Base-by-base conservation (phyloP, 2,797 vertebrate species). In the Sarcophilus harrisii region DNA sequence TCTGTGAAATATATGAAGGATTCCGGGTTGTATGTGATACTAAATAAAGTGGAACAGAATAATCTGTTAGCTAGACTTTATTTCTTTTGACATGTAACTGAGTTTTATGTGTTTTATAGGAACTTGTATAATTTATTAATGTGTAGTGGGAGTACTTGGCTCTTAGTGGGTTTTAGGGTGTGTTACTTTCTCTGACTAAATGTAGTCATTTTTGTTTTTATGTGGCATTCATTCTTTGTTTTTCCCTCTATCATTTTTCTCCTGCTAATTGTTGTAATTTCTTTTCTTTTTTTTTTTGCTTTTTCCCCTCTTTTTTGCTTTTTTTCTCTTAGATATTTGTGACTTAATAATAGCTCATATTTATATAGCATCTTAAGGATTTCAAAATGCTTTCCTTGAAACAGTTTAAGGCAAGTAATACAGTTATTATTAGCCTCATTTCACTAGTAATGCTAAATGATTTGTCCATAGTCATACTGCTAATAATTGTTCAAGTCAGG, bases 61-160 rank as follows among this genome's bases (percentile, higher is more conserved):
- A 29, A 38, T 59, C 87, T 90, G 45, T 38, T 81, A 57, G 90
- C 81, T 60, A 91, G 91, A 59, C 52, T 94, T 93, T 58, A 81
- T 94, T 13, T 6, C 1, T 90, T 90, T 93, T 94, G 92, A 95
- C 89, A 94, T 89, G 90, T 18, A 89, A 66, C 52, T 58, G 73
- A 81, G 59, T 91, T 28, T 92, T 60, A 57, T 24, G 94, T 90
- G 24, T 93, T 97, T 97, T 92, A 62, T 28, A 14, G 94, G 90
- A 95, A 95, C 52, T 92, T 96, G 62, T 52, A 45, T 90, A 73
- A 93, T 95, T 30, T 94, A 94, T 87, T 97, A 30, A 57, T 27
- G 30, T 60, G 90, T 49, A 54, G 45, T 59, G 29, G 66, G 52
- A 55, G 16, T 30, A 29, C 32, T 2, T 8, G 81, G n/a, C 28